Base-by-base conservation (phyloP, 2,888 invertebrate species). In the Coremacera marginata region DNA sequence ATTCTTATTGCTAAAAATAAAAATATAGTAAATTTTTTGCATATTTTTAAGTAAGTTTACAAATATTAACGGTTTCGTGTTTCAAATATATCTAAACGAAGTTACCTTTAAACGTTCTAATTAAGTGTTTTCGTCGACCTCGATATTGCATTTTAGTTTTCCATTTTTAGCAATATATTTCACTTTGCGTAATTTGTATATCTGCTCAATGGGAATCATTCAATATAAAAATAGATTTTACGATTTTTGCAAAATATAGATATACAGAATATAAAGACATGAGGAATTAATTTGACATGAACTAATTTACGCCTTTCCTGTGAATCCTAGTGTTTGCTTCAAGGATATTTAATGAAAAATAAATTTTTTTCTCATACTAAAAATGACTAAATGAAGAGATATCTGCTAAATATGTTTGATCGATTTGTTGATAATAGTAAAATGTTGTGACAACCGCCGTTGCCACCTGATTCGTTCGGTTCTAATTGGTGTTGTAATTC, bases 141-240 rank as follows among this genome's bases (percentile, higher is more conserved):
- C 63, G 63, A 51, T 25, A 49, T 68, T 27, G 27, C 19, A 68
- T 52, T 83, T 80, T 82, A 83, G 83, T 85, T 87, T 85, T 80
- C 84, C 84, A 84, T 85, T 86, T 87, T 84, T 82, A 84, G 82
- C 76, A 83, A 84, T 83, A 84, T 85, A 83, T 86, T 84, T 77
- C 80, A 84, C 84, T 87, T 88, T 87, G 87, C 88, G 86, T 87
- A 88, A 87, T 87, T 88, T 84, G 83, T 87, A 82, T 83, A 37
- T 65, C n/a, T 57, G 52, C 67, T 55, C 19, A 55, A 74, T 74
- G 37, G 8, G 55, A 44, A 34, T 52, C 37, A 52, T 37, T 67
- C 62, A 51, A 55, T 67, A 55, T 67, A 74, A 52, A 74, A 74
- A 74, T 74, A 74, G 74, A 74, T 52, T 74, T 55, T 37, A 65